A percentile compares a stretch with the other conserved stretches of the same genome.
phyloP scores from a whole-genome alignment of 2,113 vertebrate genomes.

The Lepus timidus region DNA sequence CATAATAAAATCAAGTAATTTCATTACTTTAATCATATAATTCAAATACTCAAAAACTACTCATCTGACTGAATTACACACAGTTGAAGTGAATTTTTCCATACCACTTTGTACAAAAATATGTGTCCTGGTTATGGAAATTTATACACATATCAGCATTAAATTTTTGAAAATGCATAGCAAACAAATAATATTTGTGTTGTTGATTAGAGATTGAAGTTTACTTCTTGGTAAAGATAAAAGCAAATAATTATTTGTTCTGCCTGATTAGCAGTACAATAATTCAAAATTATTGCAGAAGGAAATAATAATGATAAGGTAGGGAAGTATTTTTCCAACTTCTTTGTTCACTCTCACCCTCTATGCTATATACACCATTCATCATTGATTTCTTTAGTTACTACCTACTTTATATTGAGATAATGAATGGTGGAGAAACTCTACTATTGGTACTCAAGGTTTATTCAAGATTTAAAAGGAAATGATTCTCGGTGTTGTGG shows the following conservation, averaged over 20 bases:
- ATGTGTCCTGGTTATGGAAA: background rate
- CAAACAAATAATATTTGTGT: conserved; percentile 11
- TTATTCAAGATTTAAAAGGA: background rate
- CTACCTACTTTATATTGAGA: background rate
- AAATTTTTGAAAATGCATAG: background rate
- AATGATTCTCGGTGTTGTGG: no score
- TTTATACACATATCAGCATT: background rate
- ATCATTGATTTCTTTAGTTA: conserved; percentile 5
- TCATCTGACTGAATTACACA: background rate
- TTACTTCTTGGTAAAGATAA: background rate
- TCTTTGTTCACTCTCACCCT: background rate
- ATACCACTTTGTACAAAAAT: background rate
- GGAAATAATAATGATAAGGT: background rate
- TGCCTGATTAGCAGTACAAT: background rate
- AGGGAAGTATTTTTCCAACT: background rate
- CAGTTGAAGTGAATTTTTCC: background rate
- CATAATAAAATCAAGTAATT: background rate
- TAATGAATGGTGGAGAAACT: background rate
- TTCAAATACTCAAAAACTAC: background rate
- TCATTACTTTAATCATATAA: background rate
- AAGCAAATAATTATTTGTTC: background rate
- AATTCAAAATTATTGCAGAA: background rate
- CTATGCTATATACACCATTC: background rate
- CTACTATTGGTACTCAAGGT: background rate
- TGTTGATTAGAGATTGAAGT: background rate